Base-by-base conservation (phyloP, 2,113 vertebrate species). In the Eptesicus fuscus region DNA sequence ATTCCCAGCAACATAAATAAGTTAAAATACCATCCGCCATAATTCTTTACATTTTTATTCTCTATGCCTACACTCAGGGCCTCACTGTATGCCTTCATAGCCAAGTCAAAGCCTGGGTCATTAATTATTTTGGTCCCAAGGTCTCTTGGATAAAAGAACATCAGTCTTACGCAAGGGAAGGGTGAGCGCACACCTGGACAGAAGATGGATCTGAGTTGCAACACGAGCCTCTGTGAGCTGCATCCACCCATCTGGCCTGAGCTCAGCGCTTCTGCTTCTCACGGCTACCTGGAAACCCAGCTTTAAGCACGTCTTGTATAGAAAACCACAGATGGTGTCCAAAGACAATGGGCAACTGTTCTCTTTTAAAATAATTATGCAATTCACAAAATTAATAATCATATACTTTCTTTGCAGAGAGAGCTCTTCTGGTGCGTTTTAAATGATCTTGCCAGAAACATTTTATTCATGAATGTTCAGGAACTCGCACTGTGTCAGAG, bases 51-150 rank as follows among this genome's bases (percentile, higher is more conserved):
- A 32, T 44, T 87, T 88, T 88, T 40, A 78, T 74, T 83, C 44
- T 35, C 88, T 76, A 49, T 42, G n/a, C 11, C 47, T 87, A n/a
- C 63, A 83, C n/a, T n/a, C 20, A 49, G 47, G 28, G 40, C 47
- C 44, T 28, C 13, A 0, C 74, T 77, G 61, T 44, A 6, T 32
- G 73, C 32, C 51, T 83, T 74, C 5, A 28, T 5, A 49, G 83
- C 53, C 86, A 70, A 70, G 73, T 6, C 20, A 35, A 87, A 59
- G 65, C 47, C 78, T 37, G 20, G 22, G 61, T 88, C 82, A 94
- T 95, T 94, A 86, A 83, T 89, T 95, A 95, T 86, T 91, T 71
- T 1, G 9, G 23, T 70, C 73, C 69, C 94, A 83, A 91, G 56
- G 42, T 70, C 86, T 71, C 93, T 20, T 0, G 28, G 37, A 70